Conservation (phyloP, 2,113 vertebrate genomes). For the Collichthys lucidus region DNA sequence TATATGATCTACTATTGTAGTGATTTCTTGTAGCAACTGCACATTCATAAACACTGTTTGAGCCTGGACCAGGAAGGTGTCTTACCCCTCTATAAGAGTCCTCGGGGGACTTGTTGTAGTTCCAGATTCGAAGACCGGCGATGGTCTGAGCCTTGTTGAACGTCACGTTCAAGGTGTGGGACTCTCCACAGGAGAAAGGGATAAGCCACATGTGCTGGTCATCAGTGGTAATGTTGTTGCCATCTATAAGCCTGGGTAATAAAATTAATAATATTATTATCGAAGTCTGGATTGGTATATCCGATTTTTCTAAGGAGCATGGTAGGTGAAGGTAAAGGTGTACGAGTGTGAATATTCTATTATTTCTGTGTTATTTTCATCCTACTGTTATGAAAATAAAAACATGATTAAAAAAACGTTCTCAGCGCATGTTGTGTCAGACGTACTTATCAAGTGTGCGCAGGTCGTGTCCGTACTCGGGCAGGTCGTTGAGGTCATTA, state of each 20-base stretch:
- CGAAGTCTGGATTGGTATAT: neutral
- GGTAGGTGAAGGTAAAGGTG: no score
- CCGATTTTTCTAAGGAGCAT: neutral
- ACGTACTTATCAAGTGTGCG: slow-evolving; percentile 94
- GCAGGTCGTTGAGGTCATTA: slow-evolving; percentile 90
- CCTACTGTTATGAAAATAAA: neutral
- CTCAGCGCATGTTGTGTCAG: neutral
- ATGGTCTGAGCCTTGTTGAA: slow-evolving; percentile 88
- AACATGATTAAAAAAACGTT: neutral
- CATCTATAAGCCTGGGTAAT: slow-evolving; percentile 89
- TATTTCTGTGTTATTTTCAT: no score
- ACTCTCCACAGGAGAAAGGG: slow-evolving; percentile 89
- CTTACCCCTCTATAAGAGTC: slow-evolving; percentile 98
- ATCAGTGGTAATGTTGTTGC: slow-evolving; percentile 93
- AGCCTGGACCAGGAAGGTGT: neutral
- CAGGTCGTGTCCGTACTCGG: slow-evolving; percentile 87
- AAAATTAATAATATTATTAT: neutral
- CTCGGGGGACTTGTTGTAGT: slow-evolving; percentile 98
- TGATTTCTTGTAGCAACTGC: neutral
- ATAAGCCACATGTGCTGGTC: slow-evolving; percentile 98
- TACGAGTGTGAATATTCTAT: neutral
- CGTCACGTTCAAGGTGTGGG: slow-evolving; percentile 87
- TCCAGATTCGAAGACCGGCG: slow-evolving; percentile 95
- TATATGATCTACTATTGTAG: neutral
- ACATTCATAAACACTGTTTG: neutral